Percentiles rank a stretch among this genome's conserved stretches.
Conservation (phyloP, 2,113 vertebrate species). For the Nothocercus nigrocapillus region DNA sequence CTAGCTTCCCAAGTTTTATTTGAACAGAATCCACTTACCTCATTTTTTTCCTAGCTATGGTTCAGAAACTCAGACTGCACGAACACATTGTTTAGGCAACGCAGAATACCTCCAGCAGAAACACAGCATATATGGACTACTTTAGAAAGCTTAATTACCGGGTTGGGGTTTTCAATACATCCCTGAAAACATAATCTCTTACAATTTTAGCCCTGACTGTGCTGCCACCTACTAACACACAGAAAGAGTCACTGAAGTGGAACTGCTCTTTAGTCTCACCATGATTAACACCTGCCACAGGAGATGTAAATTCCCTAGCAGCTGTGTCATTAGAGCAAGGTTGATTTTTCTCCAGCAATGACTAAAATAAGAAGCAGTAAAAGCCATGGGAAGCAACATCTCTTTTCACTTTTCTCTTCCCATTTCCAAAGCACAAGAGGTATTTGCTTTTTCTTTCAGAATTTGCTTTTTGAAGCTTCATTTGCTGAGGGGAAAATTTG, state of each 20-base stretch:
- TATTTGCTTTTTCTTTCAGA: background rate
- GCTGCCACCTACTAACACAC: slow-evolving; percentile 28
- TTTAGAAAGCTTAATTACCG: slow-evolving; percentile 49
- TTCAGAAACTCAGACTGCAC: background rate
- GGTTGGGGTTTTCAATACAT: slow-evolving; percentile 21
- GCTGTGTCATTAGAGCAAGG: background rate
- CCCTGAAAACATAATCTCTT: slow-evolving; percentile 46
- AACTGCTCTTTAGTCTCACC: slow-evolving; percentile 37
- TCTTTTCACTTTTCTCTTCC: background rate
- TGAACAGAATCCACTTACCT: background rate
- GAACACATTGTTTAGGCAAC: background rate
- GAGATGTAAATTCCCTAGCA: slow-evolving; percentile 27
- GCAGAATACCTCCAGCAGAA: slow-evolving; percentile 9
- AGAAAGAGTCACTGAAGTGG: background rate
- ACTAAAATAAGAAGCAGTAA: background rate
- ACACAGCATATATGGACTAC: background rate
- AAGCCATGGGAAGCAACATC: background rate
- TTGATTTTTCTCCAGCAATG: background rate
- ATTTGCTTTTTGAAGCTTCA: slow-evolving; percentile 1
- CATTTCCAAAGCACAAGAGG: background rate
- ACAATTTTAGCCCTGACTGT: slow-evolving; percentile 28
- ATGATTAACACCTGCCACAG: slow-evolving; percentile 42
- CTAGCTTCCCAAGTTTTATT: background rate
- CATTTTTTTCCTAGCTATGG: background rate
- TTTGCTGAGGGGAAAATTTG: background rate